Conservation (phyloP, 2,797 vertebrate species). For the Amniataba percoides region DNA sequence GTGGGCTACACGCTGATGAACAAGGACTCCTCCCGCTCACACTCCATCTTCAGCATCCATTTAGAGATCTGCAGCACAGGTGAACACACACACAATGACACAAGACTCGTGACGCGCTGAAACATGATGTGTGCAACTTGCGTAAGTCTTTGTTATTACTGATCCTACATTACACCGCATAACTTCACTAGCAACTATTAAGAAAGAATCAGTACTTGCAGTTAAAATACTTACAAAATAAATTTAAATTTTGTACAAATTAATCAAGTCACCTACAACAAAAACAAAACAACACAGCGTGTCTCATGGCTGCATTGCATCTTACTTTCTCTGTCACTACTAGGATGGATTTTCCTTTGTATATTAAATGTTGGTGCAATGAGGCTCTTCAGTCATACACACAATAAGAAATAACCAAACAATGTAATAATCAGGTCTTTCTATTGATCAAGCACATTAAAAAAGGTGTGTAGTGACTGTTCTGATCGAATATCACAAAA, state of each 20-base stretch:
- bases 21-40: slow-evolving; percentile 93
- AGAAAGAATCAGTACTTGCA: no score
- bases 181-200: neutral
- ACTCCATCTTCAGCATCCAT: slow-evolving; percentile 92
- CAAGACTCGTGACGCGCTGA: neutral
- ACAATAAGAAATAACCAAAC: neutral
- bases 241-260: no score
- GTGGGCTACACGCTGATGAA: slow-evolving; percentile 93
- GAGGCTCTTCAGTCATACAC: neutral
- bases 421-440: neutral
- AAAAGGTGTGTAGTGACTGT: neutral
- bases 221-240: no score
- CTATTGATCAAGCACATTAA: neutral
- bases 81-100: slow-evolving; percentile 60
- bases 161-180: neutral
- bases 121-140: neutral
- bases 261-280: neutral
- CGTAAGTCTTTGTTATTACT: neutral
- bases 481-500: no score
- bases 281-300: neutral
- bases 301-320: neutral
- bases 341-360: neutral
- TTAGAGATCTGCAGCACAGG: slow-evolving; percentile 90
- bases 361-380: neutral
- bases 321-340: neutral